Base-by-base conservation (phyloP, 2,113 vertebrate genomes). In the Pelecanoides urinatrix region DNA sequence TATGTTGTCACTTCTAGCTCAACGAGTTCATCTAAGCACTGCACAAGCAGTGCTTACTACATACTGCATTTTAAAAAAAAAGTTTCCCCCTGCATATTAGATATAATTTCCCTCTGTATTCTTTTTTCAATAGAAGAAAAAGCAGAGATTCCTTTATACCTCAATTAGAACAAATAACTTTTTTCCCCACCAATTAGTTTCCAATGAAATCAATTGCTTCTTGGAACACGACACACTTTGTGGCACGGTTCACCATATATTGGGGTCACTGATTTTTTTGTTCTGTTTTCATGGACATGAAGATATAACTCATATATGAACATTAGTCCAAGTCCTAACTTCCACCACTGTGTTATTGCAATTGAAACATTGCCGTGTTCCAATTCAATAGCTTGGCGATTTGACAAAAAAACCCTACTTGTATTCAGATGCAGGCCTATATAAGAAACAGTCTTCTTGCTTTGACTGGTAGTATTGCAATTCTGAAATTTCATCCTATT, bases 311-410 rank as follows among this genome's bases (percentile, higher is more conserved):
- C 79, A 95, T 83, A 92, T 6, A 73, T 10, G 21, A 90, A 42
- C 61, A 56, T 85, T 32, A 75, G 25, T 65, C 44, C 34, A 88
- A 34, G 66, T 92, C 56, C 49, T 85, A 85, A 65, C 23, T 82
- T 34, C 36, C 30, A 90, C 21, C 30, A 74, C 8, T 58, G 7
- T 68, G n/a, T 53, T 71, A 72, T 16, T 92, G 34, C 9, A 83
- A 80, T 52, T 74, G 68, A 96, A 95, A 92, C 49, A 95, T 88
- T 96, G 96, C 89, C 90, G 92, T 47, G 52, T 15, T 44, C 7
- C 44, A 44, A 44, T 44, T 44, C 44, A 91, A 25, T 44, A 58
- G 12, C 16, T 92, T 68, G 49, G 36, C 4, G 4, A 66, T 34
- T 89, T 88, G 4, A 86, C 38, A 88, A 86, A 90, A 91, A 91